Evolutionary conservation across 1,140 invertebrate species (phyloP).

Genomic region (Leptopilina boulardi): DNA sequence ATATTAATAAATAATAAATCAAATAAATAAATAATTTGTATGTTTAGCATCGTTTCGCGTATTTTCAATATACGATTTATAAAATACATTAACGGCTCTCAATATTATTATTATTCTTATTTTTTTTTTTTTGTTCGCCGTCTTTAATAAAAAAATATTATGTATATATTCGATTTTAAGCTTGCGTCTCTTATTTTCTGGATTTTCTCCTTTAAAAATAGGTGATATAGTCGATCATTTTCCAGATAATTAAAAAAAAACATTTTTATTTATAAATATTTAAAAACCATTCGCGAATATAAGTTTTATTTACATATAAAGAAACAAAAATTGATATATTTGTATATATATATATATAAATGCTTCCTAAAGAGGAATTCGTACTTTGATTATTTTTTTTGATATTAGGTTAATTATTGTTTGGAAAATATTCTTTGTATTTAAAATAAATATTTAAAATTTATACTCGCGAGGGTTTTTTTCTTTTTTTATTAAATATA

Average conservation of each 20-base stretch:
- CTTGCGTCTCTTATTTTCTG: conserved; percentile 48
- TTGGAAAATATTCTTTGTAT: neutral
- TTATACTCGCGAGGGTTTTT: conserved; percentile 37
- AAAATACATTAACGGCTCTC: conserved; percentile 66
- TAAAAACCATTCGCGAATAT: neutral
- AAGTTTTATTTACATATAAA: neutral
- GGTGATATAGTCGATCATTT: neutral
- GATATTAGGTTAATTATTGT: conserved; percentile 35
- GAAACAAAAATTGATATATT: neutral
- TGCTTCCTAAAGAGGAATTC: conserved; percentile 9
- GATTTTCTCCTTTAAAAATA: conserved; percentile 46
- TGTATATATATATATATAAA: no score
- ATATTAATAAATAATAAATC: conserved; percentile 73
- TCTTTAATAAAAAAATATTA: conserved; percentile 66
- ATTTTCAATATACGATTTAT: conserved; percentile 70
- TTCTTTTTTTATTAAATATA: no score
- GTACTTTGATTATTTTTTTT: conserved; percentile 35
- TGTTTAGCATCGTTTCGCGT: conserved; percentile 70
- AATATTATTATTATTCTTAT: conserved; percentile 53
- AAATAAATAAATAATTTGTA: conserved; percentile 76
- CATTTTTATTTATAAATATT: conserved; percentile 30
- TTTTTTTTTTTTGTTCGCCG: no score
- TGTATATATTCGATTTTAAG: conserved; percentile 63
- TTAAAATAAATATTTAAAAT: conserved; percentile 35
- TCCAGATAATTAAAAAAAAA: neutral